Percentiles rank a stretch among this genome's conserved stretches.
These are phyloP conservation scores for Chloromyia formosa DNA, from an alignment of 2,888 invertebrate genomes.

Conservation along the genomic window DNA sequence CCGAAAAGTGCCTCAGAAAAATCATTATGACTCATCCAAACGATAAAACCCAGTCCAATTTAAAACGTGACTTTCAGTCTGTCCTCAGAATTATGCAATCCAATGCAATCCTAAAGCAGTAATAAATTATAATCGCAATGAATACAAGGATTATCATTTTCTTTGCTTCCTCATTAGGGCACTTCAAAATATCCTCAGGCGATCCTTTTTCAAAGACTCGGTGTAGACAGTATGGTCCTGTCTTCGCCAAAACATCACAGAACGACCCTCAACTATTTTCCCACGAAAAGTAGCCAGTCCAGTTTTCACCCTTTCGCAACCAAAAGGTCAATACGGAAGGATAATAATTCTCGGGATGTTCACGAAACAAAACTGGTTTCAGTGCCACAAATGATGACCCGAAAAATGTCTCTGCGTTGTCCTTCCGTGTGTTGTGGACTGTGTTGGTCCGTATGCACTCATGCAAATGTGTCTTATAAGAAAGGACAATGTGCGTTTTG, in stretches of 20 bases:
- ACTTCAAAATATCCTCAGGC: not conserved
- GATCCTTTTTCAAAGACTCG: not conserved
- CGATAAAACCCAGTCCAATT: too few species aligned
- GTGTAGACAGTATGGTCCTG: not conserved
- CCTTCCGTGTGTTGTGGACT: not conserved
- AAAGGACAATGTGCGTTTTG: conserved; percentile 8
- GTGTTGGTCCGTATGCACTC: not conserved
- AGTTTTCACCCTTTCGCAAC: conserved; percentile 48
- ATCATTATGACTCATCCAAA: too few species aligned
- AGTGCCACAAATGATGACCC: not conserved
- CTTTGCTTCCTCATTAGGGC: not conserved
- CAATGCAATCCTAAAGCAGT: not conserved
- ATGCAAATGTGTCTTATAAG: conserved; percentile 1
- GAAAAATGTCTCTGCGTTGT: conserved; percentile 26
- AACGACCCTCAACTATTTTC: conserved; percentile 45
- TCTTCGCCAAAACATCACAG: not conserved
- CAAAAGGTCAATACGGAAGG: conserved; percentile 33
- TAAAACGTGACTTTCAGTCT: not conserved
- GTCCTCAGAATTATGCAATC: not conserved
- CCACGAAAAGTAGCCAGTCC: conserved; percentile 55
- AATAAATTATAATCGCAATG: conserved; percentile 3
- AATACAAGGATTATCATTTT: conserved; percentile 16
- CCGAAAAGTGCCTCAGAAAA: too few species aligned
- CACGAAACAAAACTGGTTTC: not conserved
- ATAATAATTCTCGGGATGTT: not conserved